A percentile compares a stretch with the other conserved stretches of the same genome.
phyloP scores from a whole-genome alignment of 2,797 vertebrate genomes.

The Tokudaia muenninki region DNA sequence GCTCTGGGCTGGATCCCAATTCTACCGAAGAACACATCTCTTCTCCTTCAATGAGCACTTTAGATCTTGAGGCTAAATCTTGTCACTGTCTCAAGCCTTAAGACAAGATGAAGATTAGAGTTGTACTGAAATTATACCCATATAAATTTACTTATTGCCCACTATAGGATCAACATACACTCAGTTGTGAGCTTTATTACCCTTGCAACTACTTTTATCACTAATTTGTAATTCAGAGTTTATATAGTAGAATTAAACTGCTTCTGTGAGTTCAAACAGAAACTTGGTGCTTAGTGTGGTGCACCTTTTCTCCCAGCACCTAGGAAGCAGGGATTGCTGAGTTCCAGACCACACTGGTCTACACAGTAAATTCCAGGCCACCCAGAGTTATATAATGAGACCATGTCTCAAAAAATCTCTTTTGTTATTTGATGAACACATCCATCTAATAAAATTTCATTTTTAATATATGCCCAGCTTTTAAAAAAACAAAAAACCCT shows the following conservation, averaged over 20 bases:
- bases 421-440: neutral
- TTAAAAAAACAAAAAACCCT: neutral
- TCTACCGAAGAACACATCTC: neutral
- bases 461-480: neutral
- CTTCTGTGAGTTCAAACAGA: constrained; percentile 8
- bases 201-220: neutral
- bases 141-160: neutral
- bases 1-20: neutral
- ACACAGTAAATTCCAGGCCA: neutral
- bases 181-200: neutral
- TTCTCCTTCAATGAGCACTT: neutral
- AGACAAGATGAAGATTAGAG: neutral
- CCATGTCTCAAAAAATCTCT: neutral
- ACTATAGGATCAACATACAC: neutral
- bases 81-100: constrained; percentile 7
- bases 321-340: neutral
- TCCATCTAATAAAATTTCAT: neutral
- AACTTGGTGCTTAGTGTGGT: neutral
- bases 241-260: neutral
- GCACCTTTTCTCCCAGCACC: neutral
- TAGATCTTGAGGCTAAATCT: constrained; percentile 28
- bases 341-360: neutral
- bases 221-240: constrained; percentile 33
- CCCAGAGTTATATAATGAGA: neutral
- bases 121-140: constrained; percentile 27